Base-by-base conservation (phyloP, 2,797 vertebrate genomes). In the Silurus aristotelis region DNA sequence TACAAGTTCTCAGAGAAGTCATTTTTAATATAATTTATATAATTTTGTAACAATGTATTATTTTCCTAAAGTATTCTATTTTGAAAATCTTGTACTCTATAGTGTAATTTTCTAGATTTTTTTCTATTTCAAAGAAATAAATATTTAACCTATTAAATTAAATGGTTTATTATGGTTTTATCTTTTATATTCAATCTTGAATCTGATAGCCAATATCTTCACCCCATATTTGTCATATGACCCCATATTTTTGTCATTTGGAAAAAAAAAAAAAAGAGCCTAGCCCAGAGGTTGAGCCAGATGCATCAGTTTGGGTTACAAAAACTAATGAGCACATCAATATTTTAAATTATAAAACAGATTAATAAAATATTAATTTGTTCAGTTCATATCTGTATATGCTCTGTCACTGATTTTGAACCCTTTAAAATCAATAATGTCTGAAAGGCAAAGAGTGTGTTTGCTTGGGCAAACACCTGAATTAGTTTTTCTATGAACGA, bases 381-480 rank as follows among this genome's bases (percentile, higher is more conserved):
- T 52, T 14, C 5, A 14, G 8, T 76, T 82, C 25, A 46, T 43
- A 82, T 78, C 89, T 87, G 78, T 83, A 85, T 83, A 72, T 80
- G 75, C 19, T 31, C 75, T 31, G 10, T 64, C 71, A 83, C 83
- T 87, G 86, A 87, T 87, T 87, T 86, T 87, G 83, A 63, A 58
- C 85, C 84, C 55, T 82, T 84, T 79, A 87, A 90, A 87, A 90
- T 84, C 91, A 89, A 89, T 90, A 85, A 87, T 72, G 90, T 92
- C 92, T 93, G 75, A 91, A 91, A 93, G 93, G 91, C 94, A 95
- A 95, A 96, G 94, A 91, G 89, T 87, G 84, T 95, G 94, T 95
- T 95, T 95, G 92, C 93, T 91, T 89, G 91, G 88, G 88, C 94
- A 95, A 95, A 95, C 86, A 95, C 87, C 84, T 82, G 90, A 96